A percentile compares a stretch with the other conserved stretches of the same genome.
Conservation (phyloP, 2,888 invertebrate genomes). For the Phasia obesa region DNA sequence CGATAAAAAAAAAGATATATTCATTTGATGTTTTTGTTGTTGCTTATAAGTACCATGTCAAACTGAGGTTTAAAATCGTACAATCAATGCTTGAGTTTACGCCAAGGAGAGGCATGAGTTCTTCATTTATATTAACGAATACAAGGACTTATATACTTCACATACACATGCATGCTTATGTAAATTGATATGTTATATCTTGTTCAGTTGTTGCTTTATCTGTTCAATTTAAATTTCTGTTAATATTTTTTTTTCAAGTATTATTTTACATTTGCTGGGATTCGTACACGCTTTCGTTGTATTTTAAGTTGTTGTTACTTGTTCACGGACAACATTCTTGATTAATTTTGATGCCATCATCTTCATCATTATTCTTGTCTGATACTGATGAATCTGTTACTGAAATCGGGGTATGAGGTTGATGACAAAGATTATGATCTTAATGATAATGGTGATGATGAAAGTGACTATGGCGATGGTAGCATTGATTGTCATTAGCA, state of each 20-base stretch:
- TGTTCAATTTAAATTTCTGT: slow-evolving; percentile 46
- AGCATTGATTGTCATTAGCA: slow-evolving; percentile 49
- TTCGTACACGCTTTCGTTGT: background rate
- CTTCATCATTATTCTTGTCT: slow-evolving; percentile 51
- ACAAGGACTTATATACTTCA: too few relatives aligned
- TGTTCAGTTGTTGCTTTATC: slow-evolving; percentile 14
- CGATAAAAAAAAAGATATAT: slow-evolving; percentile 3
- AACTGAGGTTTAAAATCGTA: slow-evolving; percentile 14
- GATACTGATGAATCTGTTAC: slow-evolving; percentile 20
- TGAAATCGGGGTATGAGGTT: slow-evolving; percentile 29
- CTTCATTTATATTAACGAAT: too few relatives aligned
- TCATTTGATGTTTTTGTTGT: slow-evolving; percentile 29
- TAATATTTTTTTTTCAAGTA: slow-evolving; percentile 2
- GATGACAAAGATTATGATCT: slow-evolving; percentile 1
- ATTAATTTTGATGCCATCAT: slow-evolving; percentile 56
- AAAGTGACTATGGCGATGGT: slow-evolving; percentile 29
- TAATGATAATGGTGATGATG: slow-evolving; percentile 6
- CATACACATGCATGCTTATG: too few relatives aligned
- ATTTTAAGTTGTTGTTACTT: slow-evolving; percentile 17
- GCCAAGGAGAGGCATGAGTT: too few relatives aligned
- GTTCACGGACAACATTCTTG: slow-evolving; percentile 53
- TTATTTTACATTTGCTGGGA: slow-evolving; percentile 18
- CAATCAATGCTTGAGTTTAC: background rate
- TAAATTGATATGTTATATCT: too few relatives aligned
- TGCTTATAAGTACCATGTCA: slow-evolving; percentile 10